A percentile compares a stretch with the other conserved stretches of the same genome.
Conservation (phyloP, 2,113 vertebrate genomes). For the Colinus virginianus region DNA sequence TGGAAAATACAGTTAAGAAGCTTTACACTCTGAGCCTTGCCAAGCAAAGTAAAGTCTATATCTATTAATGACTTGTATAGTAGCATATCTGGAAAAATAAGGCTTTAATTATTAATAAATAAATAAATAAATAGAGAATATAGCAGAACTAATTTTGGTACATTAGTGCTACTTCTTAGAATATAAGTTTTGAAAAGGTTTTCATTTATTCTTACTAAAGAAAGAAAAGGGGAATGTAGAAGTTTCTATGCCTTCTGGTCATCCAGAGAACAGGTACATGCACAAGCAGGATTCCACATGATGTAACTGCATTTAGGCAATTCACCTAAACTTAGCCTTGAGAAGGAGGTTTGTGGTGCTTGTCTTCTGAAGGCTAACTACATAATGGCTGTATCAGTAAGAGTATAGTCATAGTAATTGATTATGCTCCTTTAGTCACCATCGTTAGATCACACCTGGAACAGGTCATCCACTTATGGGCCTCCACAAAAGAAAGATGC, state of each 20-base stretch:
- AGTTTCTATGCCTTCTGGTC: not conserved
- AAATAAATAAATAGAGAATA: not conserved
- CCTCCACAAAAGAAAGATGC: not conserved
- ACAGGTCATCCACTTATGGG: accelerated
- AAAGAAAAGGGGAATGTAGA: not conserved
- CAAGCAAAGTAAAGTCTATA: not conserved
- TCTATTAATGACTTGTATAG: conserved; percentile 14
- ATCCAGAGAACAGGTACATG: not conserved
- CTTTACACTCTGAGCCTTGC: not conserved
- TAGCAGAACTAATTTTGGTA: not conserved
- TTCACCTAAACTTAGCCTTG: not conserved
- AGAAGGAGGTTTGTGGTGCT: not conserved
- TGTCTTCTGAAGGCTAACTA: not conserved
- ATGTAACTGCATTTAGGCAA: not conserved
- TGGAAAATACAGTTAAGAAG: conserved; percentile 51
- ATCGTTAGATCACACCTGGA: not conserved
- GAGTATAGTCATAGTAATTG: not conserved
- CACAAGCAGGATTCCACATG: not conserved
- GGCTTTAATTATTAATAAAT: not conserved
- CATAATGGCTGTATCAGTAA: not conserved
- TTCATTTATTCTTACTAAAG: not conserved
- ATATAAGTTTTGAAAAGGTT: not conserved
- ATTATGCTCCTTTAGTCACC: not conserved
- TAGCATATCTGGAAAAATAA: not conserved
- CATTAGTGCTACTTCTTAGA: not conserved